These are phyloP conservation scores for Megamerina dolium DNA, from an alignment of 2,888 invertebrate species.

Conservation along the genomic window DNA sequence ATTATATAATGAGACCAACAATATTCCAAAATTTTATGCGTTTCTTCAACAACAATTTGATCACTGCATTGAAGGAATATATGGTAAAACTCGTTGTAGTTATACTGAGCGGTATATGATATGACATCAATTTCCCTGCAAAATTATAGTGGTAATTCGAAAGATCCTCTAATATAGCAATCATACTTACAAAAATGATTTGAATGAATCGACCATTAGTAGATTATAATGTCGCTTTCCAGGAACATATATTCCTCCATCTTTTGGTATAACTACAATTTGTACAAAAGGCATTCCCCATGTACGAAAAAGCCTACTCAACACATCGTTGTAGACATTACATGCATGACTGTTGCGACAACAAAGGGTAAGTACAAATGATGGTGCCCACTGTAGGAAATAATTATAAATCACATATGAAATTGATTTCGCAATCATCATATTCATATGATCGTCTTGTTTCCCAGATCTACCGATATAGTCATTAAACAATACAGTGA, in stretches of 20 bases:
- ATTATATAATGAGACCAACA: slow-evolving; percentile 36
- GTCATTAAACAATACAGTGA: neutral
- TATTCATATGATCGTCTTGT: neutral
- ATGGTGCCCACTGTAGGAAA: neutral
- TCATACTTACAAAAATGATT: slow-evolving; percentile 29
- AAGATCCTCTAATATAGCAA: neutral
- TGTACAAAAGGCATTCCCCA: neutral
- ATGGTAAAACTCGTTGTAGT: slow-evolving; percentile 34
- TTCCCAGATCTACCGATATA: slow-evolving; percentile 1
- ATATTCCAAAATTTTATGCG: slow-evolving; percentile 31
- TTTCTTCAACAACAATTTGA: slow-evolving; percentile 20
- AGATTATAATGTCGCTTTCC: slow-evolving; percentile 2
- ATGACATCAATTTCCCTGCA: slow-evolving; percentile 28
- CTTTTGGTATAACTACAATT: neutral
- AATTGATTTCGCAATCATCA: neutral
- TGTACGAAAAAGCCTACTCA: neutral
- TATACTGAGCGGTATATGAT: slow-evolving; percentile 24
- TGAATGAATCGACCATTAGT: slow-evolving; percentile 28
- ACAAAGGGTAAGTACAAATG: neutral
- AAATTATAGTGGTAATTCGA: neutral
- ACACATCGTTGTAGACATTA: neutral
- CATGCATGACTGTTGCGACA: neutral
- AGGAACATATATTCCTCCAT: neutral
- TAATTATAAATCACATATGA: slow-evolving; percentile 1
- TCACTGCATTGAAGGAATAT: slow-evolving; percentile 31